Evolutionary conservation across 1,140 invertebrate species (phyloP).

Genomic region (Eumaeus atala): DNA sequence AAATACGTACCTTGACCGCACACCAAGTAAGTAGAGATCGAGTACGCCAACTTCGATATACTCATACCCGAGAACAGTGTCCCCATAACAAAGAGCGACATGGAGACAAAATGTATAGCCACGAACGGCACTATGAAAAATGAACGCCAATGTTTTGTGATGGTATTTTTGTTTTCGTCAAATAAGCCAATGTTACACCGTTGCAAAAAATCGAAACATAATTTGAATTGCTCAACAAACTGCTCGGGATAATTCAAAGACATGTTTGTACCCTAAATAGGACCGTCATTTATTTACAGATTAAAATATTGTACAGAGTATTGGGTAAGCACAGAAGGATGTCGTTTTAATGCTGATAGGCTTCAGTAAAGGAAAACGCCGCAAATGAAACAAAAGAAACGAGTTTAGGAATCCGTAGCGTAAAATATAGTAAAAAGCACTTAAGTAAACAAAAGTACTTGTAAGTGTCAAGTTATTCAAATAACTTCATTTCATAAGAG

Average conservation of each 20-base stretch:
- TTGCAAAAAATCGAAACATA: slow-evolving; percentile 26
- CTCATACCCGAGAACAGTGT: slow-evolving; percentile 14
- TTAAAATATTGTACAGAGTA: too few relatives aligned
- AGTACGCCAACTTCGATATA: slow-evolving; percentile 28
- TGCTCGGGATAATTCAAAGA: slow-evolving; percentile 19
- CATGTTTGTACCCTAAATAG: slow-evolving; percentile 1
- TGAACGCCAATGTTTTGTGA: slow-evolving; percentile 24
- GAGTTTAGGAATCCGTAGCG: too few relatives aligned
- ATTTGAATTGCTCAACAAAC: slow-evolving; percentile 22
- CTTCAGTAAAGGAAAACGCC: too few relatives aligned
- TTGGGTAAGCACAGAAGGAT: too few relatives aligned
- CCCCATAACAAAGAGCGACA: background rate
- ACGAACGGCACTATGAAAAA: slow-evolving; percentile 23
- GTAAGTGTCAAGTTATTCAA: too few relatives aligned
- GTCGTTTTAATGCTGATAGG: too few relatives aligned
- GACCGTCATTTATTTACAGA: too few relatives aligned
- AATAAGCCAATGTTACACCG: slow-evolving; percentile 29
- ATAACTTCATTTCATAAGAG: too few relatives aligned
- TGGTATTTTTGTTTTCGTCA: slow-evolving; percentile 16
- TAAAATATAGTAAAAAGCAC: too few relatives aligned
- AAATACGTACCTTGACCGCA: slow-evolving; percentile 29
- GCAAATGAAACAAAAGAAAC: too few relatives aligned
- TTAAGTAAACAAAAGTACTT: too few relatives aligned
- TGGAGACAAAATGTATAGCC: slow-evolving; percentile 5
- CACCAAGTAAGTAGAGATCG: slow-evolving; percentile 26